A percentile compares a stretch with the other conserved stretches of the same genome.
Conservation (phyloP, 2,113 vertebrate genomes). For the Conger conger region DNA sequence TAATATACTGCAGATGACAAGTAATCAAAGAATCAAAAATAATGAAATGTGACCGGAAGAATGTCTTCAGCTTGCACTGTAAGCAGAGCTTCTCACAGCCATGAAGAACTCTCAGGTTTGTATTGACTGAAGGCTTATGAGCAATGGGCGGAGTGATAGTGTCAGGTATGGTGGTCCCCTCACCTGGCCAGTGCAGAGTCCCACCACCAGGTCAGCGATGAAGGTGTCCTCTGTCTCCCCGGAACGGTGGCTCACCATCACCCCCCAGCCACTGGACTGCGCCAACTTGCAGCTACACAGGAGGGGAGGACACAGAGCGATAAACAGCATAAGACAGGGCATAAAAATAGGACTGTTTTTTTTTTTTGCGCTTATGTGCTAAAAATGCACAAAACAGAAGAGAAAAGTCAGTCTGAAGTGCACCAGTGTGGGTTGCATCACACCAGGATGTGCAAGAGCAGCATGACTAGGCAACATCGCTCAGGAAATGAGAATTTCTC, state of each 20-base stretch:
- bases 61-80: too few relatives aligned
- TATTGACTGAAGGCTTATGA: too few relatives aligned
- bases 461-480: neutral
- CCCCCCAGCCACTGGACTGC: conserved; percentile 73
- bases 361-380: neutral
- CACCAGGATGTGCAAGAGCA: neutral
- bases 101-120: too few relatives aligned
- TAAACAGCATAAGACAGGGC: neutral
- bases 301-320: neutral
- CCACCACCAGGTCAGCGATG: conserved; percentile 75
- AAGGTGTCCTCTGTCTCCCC: conserved; percentile 77
- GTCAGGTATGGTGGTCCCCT: neutral
- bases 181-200: conserved; percentile 76
- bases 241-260: conserved; percentile 76
- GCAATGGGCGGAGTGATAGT: too few relatives aligned
- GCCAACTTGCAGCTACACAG: conserved; percentile 68
- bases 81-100: too few relatives aligned
- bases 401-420: neutral
- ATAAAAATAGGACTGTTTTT: neutral
- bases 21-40: too few relatives aligned
- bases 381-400: neutral
- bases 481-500: neutral
- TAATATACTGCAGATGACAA: too few relatives aligned
- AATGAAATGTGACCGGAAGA: neutral
- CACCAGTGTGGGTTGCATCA: neutral